Base-by-base conservation (phyloP, 2,113 vertebrate genomes). In the Leptocoma aspasia region DNA sequence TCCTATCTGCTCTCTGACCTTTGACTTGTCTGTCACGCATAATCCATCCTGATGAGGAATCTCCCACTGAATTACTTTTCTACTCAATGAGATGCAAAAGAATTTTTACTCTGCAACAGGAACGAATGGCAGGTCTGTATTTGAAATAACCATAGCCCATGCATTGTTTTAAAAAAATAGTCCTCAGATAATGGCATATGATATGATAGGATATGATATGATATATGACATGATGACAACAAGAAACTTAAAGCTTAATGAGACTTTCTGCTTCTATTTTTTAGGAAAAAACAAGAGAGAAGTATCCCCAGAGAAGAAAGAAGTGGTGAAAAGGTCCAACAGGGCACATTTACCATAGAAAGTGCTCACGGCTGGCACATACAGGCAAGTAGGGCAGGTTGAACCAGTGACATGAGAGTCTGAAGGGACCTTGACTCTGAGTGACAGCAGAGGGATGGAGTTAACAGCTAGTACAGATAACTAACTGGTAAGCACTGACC, bases 371-470 rank as follows among this genome's bases (percentile, higher is more conserved):
- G 27, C 37, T 68, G 59, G 7, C 42, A 70, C 20, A n/a, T 56
- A 45, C 9, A 53, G 15, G 10, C 15, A 65, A 42, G 13, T 6
- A n/a, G 45, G 47, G 12, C 16, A 31, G 11, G 39, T 57, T 1
- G 0, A 75, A 19, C 5, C 24, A 21, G 14, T 39, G 50, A 30
- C 0, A 1, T 44, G 27, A 49, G 37, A 54, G 17, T 17, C 11
- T 19, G 15, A 59, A 45, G 30, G 39, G 39, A 7, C 16, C 22
- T 66, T 71, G 71, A 8, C 31, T n/a, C 30, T 18, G 6, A 37
- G 23, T 56, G 75, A 20, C 21, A 59, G 5, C 7, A 33, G 19
- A 44, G 7, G 0, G 2, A 30, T 19, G 14, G 65, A 75, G 16
- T 53, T 70, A 89, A 20, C 28, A 56, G 26, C 7, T 20, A 19